phyloP scores from a whole-genome alignment of 2,888 invertebrate species.

The Byasa hedistus region DNA sequence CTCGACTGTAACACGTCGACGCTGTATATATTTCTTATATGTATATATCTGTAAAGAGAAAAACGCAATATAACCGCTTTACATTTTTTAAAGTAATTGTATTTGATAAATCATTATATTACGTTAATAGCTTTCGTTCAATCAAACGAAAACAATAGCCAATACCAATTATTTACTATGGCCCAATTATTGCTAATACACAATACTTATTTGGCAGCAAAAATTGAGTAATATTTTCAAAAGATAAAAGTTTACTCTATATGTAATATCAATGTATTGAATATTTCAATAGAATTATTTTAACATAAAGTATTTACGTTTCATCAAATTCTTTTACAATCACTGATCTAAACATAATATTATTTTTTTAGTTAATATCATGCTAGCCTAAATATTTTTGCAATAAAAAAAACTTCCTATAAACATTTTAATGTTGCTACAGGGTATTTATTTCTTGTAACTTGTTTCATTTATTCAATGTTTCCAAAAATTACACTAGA shows the following conservation, averaged over 20 bases:
- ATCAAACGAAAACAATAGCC: no score
- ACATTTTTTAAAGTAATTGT: neutral
- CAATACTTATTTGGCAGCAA: no score
- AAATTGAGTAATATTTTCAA: no score
- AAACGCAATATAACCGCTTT: neutral
- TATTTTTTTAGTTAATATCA: neutral
- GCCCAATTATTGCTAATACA: no score
- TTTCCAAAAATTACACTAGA: neutral
- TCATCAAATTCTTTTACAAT: neutral
- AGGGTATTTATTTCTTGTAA: neutral
- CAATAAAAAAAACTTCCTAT: neutral
- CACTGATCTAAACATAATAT: neutral
- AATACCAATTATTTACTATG: no score
- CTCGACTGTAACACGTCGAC: conserved; percentile 10
- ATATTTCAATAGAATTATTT: neutral
- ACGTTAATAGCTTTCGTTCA: no score
- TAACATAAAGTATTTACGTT: neutral
- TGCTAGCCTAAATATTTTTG: neutral
- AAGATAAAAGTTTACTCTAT: no score
- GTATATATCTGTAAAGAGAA: conserved; percentile 2
- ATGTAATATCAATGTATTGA: no score
- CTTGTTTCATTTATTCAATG: neutral
- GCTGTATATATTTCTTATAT: conserved; percentile 2
- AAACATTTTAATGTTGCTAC: neutral
- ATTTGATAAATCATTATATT: no score